Evolutionary conservation across 2,797 vertebrate species (phyloP).

Genomic region (Aulostomus chinensis): DNA sequence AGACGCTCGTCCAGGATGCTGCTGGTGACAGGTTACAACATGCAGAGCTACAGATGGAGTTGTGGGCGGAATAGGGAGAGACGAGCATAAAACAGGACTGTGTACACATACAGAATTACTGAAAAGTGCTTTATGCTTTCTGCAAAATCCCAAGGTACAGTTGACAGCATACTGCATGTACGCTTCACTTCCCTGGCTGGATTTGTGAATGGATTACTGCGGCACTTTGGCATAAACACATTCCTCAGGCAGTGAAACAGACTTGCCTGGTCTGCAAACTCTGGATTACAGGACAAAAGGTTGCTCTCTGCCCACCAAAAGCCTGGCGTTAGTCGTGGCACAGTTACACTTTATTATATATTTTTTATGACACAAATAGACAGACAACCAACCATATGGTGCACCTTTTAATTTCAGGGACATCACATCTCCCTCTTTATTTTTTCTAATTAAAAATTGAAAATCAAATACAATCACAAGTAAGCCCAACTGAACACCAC

Average conservation of each 20-base stretch:
- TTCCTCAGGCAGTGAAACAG: slow-evolving; percentile 45
- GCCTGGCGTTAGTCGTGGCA: not conserved
- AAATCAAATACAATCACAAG: too few species aligned
- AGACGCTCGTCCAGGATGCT: slow-evolving; percentile 6
- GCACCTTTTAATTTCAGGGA: not conserved
- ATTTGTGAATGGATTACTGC: slow-evolving; percentile 22
- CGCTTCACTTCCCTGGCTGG: not conserved
- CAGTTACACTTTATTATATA: slow-evolving; percentile 4
- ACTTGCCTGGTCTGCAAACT: slow-evolving; percentile 60
- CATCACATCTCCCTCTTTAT: not conserved
- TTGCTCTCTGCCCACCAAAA: not conserved
- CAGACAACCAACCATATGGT: not conserved
- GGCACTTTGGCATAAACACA: slow-evolving; percentile 41
- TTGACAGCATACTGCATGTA: not conserved
- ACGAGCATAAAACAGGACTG: not conserved
- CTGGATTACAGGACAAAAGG: slow-evolving; percentile 65
- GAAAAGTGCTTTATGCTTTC: too few species aligned
- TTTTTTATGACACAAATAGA: slow-evolving; percentile 1
- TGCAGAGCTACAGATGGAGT: slow-evolving; percentile 37
- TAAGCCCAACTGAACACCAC: slow-evolving; percentile 16
- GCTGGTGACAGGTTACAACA: slow-evolving; percentile 19
- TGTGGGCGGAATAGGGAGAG: slow-evolving; percentile 9
- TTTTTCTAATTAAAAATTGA: too few species aligned
- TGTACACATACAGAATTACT: too few species aligned
- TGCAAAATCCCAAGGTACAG: not conserved